Evolutionary conservation across 2,888 invertebrate genomes (phyloP), one percentile per base, ranked within the genome.

Genomic region (Penaeus monodon): DNA sequence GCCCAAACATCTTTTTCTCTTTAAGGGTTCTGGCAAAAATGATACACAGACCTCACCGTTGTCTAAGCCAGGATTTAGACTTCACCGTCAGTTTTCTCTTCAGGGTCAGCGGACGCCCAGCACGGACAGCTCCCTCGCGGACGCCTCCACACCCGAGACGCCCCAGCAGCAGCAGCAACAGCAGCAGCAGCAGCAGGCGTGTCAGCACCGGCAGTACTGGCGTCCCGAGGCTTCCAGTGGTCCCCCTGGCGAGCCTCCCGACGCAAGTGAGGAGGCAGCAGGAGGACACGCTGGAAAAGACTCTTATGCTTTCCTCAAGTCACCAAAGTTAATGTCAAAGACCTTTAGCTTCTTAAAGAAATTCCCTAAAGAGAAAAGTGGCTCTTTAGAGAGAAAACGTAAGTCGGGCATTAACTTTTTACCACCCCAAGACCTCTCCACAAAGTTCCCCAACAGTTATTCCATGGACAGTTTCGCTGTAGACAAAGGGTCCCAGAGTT

Each of bases 391-490:
- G 80, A 81, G 88, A 44, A 88, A 90, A 77, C 76, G 88, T 76
- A 90, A 90, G 76, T 90, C 90, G 27, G 88, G 82, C 78, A 84
- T 83, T 63, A 85, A 81, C 65, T 88, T 80, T 63, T 64, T 79
- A 74, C 85, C 84, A 22, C 85, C 87, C 33, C 82, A 81, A 44
- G 89, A 89, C 29, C 76, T 80, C 38, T 27, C 84, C 33, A 85
- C 79, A 38, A 90, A 90, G 86, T 86, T 90, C 49, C 88, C 88
- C n/a, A 88, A 88, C 84, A 90, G 90, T 65, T 90, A 86, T 74
- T 90, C 90, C 27, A 80, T 90, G 84, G 90, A 90, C 63, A 90
- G 90, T 68, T 90, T 90, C 68, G 85, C 88, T 7, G 90, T 88
- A 44, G 89, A 89, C 33, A 82, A 88, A 74, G 81, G 84, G 22